Evolutionary conservation across 2,797 vertebrate genomes (phyloP).

Genomic region (Syngnathus acus): DNA sequence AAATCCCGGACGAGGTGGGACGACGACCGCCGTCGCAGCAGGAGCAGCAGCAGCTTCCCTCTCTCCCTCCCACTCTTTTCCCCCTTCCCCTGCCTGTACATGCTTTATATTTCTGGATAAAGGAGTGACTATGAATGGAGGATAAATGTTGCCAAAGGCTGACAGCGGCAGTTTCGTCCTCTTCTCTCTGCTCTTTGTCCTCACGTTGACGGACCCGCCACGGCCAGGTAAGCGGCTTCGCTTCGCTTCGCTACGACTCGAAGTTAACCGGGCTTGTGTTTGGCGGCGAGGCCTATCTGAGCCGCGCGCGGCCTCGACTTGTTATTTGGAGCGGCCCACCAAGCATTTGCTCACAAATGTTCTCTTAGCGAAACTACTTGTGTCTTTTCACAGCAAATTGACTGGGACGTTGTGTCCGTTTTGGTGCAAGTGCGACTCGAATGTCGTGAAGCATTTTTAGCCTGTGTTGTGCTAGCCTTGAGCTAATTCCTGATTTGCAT

Average conservation of each 20-base stretch:
- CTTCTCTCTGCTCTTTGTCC: slow-evolving; percentile 86
- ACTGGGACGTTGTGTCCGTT: background rate
- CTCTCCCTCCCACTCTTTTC: slow-evolving; percentile 4
- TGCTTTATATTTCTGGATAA: slow-evolving; percentile 64
- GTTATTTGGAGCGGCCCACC: slow-evolving; percentile 9
- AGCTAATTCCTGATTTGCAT: slow-evolving; percentile 1
- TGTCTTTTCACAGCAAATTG: no score
- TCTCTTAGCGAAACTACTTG: background rate
- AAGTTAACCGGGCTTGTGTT: slow-evolving; percentile 3
- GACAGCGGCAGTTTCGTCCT: slow-evolving; percentile 87
- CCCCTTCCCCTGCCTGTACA: slow-evolving; percentile 23
- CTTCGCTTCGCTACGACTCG: background rate
- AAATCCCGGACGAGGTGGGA: slow-evolving; percentile 3
- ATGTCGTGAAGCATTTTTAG: background rate
- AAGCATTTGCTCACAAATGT: background rate
- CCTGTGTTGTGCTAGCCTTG: background rate
- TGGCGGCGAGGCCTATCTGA: slow-evolving; percentile 38
- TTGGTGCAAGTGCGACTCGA: background rate
- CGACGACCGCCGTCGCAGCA: background rate
- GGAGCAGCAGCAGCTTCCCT: slow-evolving; percentile 3
- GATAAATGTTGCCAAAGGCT: slow-evolving; percentile 98
- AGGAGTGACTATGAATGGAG: slow-evolving; percentile 92
- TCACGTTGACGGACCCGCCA: slow-evolving; percentile 85
- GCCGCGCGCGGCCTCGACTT: slow-evolving; percentile 35
- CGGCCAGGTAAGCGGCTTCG: slow-evolving; percentile 77